phyloP scores from a whole-genome alignment of 1,140 invertebrate species.

The Drosophila ogumai region DNA sequence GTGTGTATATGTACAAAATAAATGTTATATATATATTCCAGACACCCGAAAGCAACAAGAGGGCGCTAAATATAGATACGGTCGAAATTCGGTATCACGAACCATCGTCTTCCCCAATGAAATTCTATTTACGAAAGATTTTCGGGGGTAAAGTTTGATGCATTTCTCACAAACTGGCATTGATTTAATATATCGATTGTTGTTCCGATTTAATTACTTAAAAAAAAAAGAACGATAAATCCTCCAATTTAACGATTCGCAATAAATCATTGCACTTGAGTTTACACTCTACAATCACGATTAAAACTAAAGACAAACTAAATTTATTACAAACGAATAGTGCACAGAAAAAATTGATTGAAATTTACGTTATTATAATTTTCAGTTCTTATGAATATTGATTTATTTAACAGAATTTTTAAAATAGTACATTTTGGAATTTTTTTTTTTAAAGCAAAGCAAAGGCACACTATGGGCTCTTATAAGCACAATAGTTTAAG shows the following conservation, averaged over 20 bases:
- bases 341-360: neutral
- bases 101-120: slow-evolving; percentile 9
- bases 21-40: slow-evolving; percentile 36
- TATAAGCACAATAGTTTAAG: no score
- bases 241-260: no score
- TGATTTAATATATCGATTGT: neutral
- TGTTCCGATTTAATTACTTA: neutral
- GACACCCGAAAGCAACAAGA: slow-evolving; percentile 18
- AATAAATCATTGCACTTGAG: slow-evolving; percentile 10
- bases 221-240: neutral
- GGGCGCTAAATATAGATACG: slow-evolving; percentile 31
- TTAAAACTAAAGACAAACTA: neutral
- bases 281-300: neutral
- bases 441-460: no score
- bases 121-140: neutral
- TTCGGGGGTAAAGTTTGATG: neutral
- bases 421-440: no score
- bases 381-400: neutral
- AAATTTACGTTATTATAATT: neutral
- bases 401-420: neutral
- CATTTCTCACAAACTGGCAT: neutral
- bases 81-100: slow-evolving; percentile 18
- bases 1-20: neutral
- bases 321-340: neutral
- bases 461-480: no score